Evolutionary conservation across 1,140 invertebrate species (phyloP), one percentile per base, ranked within the genome.

Genomic region (Vanessa atalanta): DNA sequence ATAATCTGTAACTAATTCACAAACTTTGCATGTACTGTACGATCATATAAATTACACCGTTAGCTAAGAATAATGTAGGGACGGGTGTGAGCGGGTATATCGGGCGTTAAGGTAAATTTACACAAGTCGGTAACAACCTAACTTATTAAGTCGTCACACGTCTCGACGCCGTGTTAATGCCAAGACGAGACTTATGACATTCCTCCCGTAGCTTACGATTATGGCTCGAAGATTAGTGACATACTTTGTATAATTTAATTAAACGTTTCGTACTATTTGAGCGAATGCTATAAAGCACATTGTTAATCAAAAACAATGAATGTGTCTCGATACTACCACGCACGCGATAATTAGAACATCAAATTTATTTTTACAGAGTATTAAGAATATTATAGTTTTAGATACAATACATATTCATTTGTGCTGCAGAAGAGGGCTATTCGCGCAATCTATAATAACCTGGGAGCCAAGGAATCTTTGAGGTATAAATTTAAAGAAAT

Each of bases 1-100:
- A 20, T 47, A 66, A 14, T 26, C 12, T 8, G 48, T 51, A 73
- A 61, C n/a, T 23, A 61, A 61, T 61, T 61, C 9, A 37, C 73
- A 75, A 79, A 71, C 77, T 76, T 78, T 69, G 72, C 75, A 55
- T 86, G 67, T 88, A 87, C 86, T 83, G 69, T 74, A 74, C 72
- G 76, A 83, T 85, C 73, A 82, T 88, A 84, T 87, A 90, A 89
- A 89, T 89, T 85, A 85, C 80, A 80, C 83, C 74, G 85, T 88
- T 90, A 89, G 85, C 83, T 87, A 88, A 90, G 88, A 92, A 88
- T 92, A 88, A 90, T 90, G 87, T 84, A 61, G 80, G 82, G 83
- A 77, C 75, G 82, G 80, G 82, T 79, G 80, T 75, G 79, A 76
- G 78, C 72, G 80, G 79, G 83, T 84, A 85, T 84, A 90, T 85